Conservation (phyloP, 23 tunicate species). For the Ascidia mentula region DNA sequence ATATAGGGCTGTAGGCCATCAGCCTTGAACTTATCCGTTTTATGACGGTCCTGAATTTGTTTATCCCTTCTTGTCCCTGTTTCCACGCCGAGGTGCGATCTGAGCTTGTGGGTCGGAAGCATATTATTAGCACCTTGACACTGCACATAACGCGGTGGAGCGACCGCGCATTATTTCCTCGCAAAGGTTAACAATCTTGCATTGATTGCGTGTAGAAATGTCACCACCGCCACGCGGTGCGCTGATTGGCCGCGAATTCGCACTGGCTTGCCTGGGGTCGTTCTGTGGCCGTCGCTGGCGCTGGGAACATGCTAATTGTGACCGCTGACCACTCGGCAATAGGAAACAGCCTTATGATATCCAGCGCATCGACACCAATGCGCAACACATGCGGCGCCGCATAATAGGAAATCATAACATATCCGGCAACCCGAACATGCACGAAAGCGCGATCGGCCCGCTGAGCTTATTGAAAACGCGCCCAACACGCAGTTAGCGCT, state of each 20-base stretch:
- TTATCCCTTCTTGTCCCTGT: background rate
- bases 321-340: constrained; percentile 12
- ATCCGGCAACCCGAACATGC: background rate
- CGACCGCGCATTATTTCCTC: constrained; percentile 10
- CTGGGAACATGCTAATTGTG: background rate
- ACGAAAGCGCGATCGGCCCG: no score
- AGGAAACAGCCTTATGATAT: constrained; percentile 10
- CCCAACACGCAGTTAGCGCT: no score
- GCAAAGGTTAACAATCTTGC: constrained; percentile 6
- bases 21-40: background rate
- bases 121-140: constrained; percentile 7
- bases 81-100: constrained; percentile 1
- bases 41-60: background rate
- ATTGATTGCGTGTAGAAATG: constrained; percentile 3
- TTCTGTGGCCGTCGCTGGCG: background rate
- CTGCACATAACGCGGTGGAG: background rate
- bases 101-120: background rate
- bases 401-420: constrained; percentile 8
- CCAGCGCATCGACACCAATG: background rate
- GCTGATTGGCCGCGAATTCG: background rate
- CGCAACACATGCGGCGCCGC: background rate
- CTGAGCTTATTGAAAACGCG: constrained; percentile 3
- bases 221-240: background rate
- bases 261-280: background rate
- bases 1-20: background rate